Percentiles rank a stretch among this genome's conserved stretches.
phyloP scores from a whole-genome alignment of 2,113 vertebrate species.

The Syngnathus scovelli region DNA sequence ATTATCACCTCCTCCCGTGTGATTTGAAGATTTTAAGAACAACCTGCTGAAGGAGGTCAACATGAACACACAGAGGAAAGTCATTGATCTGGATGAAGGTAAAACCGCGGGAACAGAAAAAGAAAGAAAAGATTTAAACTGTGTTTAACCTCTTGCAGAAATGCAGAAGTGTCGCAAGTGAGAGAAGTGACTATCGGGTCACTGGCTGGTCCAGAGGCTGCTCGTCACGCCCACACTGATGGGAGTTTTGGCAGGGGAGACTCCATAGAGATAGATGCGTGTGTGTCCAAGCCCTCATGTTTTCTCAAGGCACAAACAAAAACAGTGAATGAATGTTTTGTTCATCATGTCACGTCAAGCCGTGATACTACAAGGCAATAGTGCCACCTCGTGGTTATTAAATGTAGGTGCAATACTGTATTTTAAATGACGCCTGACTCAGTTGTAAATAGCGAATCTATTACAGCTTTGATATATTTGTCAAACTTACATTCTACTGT shows the following conservation, averaged over 20 bases:
- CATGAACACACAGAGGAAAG: conserved; percentile 75
- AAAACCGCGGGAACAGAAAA: conserved; percentile 1
- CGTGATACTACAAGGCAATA: background rate
- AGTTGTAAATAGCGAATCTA: conserved; percentile 5
- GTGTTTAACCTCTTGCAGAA: conserved; percentile 45
- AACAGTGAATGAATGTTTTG: background rate
- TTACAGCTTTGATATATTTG: conserved; percentile 15
- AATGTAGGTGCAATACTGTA: background rate
- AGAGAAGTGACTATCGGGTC: conserved; percentile 33
- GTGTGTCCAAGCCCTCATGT: conserved; percentile 2
- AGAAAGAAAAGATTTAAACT: background rate
- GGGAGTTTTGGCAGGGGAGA: conserved; percentile 16
- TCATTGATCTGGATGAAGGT: conserved; percentile 90
- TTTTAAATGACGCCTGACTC: background rate
- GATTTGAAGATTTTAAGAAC: conserved; percentile 85
- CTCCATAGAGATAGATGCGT: conserved; percentile 1
- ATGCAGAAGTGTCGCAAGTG: conserved; percentile 67
- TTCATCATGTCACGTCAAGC: conserved; percentile 1
- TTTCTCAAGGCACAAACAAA: conserved; percentile 7
- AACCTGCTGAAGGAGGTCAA: conserved; percentile 88
- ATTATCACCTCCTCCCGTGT: conserved; percentile 16
- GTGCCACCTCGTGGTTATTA: conserved; percentile 21
- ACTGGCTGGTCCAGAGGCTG: conserved; percentile 71
- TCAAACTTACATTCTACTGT: background rate
- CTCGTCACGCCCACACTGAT: conserved; percentile 13